Percentiles rank a stretch among this genome's conserved stretches.
Conservation (phyloP, 2,113 vertebrate species). For the Megalops atlanticus region DNA sequence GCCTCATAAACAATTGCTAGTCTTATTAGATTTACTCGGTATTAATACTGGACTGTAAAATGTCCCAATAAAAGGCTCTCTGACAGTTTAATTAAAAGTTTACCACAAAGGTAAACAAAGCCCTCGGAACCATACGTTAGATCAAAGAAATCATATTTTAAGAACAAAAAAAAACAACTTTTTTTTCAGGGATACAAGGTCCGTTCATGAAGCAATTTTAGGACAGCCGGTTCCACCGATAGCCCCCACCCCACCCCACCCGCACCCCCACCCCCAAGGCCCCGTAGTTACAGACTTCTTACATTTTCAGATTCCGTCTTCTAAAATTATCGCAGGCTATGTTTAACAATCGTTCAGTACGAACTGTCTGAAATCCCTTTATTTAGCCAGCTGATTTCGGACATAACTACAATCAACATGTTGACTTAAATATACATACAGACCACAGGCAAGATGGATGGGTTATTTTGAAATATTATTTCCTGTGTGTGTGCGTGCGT, state of each 20-base stretch:
- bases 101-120: slow-evolving; percentile 51
- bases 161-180: not conserved
- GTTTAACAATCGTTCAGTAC: no score
- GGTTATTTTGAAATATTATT: no score
- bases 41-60: slow-evolving; percentile 67
- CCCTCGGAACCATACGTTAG: not conserved
- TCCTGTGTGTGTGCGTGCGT: no score
- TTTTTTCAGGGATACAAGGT: not conserved
- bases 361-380: no score
- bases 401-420: no score
- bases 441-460: no score
- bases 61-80: slow-evolving; percentile 54
- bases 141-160: slow-evolving; percentile 8
- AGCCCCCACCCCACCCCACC: not conserved
- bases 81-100: slow-evolving; percentile 75
- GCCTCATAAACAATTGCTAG: slow-evolving; percentile 65
- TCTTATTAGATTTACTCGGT: slow-evolving; percentile 62
- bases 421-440: no score
- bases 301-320: no score
- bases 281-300: no score
- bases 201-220: not conserved
- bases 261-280: no score
- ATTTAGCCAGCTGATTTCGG: no score
- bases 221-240: not conserved
- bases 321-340: no score